Evolutionary conservation across 2,888 invertebrate species (phyloP).

Genomic region (Nomada fucata): DNA sequence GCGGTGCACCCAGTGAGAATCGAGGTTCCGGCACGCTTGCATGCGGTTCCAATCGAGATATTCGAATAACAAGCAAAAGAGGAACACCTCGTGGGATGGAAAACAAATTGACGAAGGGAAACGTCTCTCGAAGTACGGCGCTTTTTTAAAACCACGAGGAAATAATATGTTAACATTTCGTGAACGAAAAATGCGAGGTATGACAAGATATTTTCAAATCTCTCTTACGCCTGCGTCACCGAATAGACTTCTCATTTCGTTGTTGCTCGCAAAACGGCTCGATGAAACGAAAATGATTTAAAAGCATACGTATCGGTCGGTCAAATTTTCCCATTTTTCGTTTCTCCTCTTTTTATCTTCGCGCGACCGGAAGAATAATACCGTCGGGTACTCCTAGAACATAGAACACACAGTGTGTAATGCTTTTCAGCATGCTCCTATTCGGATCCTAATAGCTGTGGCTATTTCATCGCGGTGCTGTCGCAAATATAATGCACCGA

Average conservation of each 20-base stretch:
- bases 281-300: too few relatives aligned
- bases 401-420: neutral
- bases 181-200: conserved; percentile 15
- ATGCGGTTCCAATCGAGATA: conserved; percentile 31
- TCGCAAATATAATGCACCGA: conserved; percentile 58
- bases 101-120: neutral
- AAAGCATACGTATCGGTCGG: too few relatives aligned
- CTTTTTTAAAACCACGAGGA: neutral
- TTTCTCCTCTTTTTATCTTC: neutral
- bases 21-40: conserved; percentile 59
- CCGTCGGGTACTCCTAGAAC: neutral
- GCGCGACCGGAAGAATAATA: neutral
- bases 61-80: conserved; percentile 9
- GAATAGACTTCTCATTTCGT: neutral
- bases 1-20: conserved; percentile 64
- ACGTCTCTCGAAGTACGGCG: neutral
- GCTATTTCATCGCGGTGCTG: neutral
- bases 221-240: neutral
- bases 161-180: neutral
- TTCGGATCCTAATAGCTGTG: neutral
- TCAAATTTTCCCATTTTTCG: too few relatives aligned
- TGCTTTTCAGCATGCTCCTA: neutral
- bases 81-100: too few relatives aligned
- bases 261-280: neutral
- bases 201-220: neutral